Evolutionary conservation across 1,140 invertebrate genomes (phyloP).

Genomic region (Aradophagus sp.): DNA sequence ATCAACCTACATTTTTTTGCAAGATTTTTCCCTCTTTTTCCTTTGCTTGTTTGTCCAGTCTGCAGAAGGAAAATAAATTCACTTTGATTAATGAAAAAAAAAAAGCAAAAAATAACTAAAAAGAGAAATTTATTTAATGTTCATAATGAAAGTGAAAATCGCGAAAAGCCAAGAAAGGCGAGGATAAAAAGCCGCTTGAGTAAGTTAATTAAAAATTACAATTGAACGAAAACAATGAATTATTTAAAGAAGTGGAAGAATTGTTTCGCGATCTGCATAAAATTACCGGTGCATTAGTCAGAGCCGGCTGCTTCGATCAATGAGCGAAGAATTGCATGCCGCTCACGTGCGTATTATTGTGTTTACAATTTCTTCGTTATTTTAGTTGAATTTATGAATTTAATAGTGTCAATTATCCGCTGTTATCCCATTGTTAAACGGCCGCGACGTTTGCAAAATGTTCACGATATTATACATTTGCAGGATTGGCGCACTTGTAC

Average conservation of each 20-base stretch:
- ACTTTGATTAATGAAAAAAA: slow-evolving; percentile 36
- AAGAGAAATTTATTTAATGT: no score
- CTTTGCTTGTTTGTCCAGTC: no score
- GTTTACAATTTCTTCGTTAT: slow-evolving; percentile 54
- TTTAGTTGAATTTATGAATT: slow-evolving; percentile 52
- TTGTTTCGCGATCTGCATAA: slow-evolving; percentile 31
- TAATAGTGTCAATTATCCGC: slow-evolving; percentile 44
- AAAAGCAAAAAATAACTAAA: no score
- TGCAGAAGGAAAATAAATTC: no score
- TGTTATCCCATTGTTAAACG: slow-evolving; percentile 29
- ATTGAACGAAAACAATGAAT: slow-evolving; percentile 27
- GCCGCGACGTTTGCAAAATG: not conserved
- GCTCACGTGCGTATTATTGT: slow-evolving; percentile 48
- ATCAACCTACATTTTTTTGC: no score
- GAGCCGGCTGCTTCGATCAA: slow-evolving; percentile 30
- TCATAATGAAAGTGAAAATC: no score
- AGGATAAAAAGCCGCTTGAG: no score
- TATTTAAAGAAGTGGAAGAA: slow-evolving; percentile 24
- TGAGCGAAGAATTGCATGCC: slow-evolving; percentile 28
- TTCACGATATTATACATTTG: no score
- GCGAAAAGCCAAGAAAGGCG: no score
- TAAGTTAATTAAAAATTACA: no score
- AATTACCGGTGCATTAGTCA: slow-evolving; percentile 40
- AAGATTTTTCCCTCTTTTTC: no score
- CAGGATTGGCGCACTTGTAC: no score